A percentile compares a stretch with the other conserved stretches of the same genome.
Conservation (phyloP, 2,888 invertebrate genomes). For the Standfussiana lucernea region DNA sequence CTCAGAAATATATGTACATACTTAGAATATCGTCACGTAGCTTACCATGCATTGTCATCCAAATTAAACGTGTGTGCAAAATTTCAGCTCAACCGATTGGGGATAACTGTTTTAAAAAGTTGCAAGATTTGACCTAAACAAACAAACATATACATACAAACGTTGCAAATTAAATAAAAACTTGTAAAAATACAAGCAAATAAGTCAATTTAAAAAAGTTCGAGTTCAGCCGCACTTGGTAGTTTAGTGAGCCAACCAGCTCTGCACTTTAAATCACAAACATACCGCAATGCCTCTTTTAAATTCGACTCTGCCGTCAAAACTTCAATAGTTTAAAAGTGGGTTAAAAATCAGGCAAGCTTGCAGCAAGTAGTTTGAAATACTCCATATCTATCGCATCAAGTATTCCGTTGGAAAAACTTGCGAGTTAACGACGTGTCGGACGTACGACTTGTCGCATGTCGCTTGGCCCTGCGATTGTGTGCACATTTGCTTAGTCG, state of each 20-base stretch:
- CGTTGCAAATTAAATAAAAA: too few relatives aligned
- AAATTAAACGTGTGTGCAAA: too few relatives aligned
- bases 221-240: constrained; percentile 11
- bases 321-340: constrained; percentile 64
- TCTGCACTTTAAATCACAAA: constrained; percentile 46
- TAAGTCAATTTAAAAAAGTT: constrained; percentile 32
- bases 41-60: too few relatives aligned
- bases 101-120: too few relatives aligned
- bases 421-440: constrained; percentile 50
- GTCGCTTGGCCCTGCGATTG: constrained; percentile 52
- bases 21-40: too few relatives aligned
- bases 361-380: constrained; percentile 48
- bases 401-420: constrained; percentile 60
- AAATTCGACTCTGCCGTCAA: constrained; percentile 58
- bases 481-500: constrained; percentile 59
- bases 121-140: too few relatives aligned
- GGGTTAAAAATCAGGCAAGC: constrained; percentile 58
- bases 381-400: constrained; percentile 55
- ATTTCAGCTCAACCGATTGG: too few relatives aligned
- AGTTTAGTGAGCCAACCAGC: constrained; percentile 40
- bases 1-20: too few relatives aligned
- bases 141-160: too few relatives aligned
- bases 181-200: constrained; percentile 11
- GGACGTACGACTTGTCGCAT: constrained; percentile 50
- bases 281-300: constrained; percentile 52